Evolutionary conservation across 2,797 vertebrate species (phyloP), one percentile per base, ranked within the genome.

Genomic region (Rhinophrynus dorsalis): DNA sequence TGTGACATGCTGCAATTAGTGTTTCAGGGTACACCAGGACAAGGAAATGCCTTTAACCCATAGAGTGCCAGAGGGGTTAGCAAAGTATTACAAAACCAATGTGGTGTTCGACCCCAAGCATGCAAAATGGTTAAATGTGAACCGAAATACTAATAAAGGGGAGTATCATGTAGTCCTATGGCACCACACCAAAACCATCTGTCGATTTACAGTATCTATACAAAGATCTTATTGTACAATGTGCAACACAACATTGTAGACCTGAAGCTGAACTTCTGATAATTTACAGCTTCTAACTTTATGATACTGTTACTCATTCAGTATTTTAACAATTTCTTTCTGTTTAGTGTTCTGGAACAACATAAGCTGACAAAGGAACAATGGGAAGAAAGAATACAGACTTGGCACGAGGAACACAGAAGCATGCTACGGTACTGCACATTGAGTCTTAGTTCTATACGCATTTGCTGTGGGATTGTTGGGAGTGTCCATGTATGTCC

Each of bases 311-410:
- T 13, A 9, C 17, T 58, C 32, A 56, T 7, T 26, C 17, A 3
- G 7, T n/a, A 26, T 38, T 57, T 50, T 27, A 38, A 2, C n/a
- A 11, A 11, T 13, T 38, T 38, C 5, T 48, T 50, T 54, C 24
- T 79, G 12, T 56, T 15, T 69, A 98, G 96, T 27, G 96, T 98
- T 68, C 87, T 98, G 82, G 96, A 98, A 77, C 96, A 98, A 77
- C 96, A 98, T 85, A 98, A 98, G 82, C 85, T 98, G 78, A 98
- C 96, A 64, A 98, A 98, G 88, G 96, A 98, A 71, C 96, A 98
- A 64, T 98, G 96, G 96, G 96, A 98, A 84, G 96, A 98, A 85
- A 90, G 96, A 80, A 98, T 98, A 90, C 96, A 98, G 83, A 94
- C 92, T 17, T 98, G 96, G 96, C 96, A 98, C 20, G 94, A 98